Evolutionary conservation across 1,140 invertebrate species (phyloP).

Genomic region (Eueides isabella): DNA sequence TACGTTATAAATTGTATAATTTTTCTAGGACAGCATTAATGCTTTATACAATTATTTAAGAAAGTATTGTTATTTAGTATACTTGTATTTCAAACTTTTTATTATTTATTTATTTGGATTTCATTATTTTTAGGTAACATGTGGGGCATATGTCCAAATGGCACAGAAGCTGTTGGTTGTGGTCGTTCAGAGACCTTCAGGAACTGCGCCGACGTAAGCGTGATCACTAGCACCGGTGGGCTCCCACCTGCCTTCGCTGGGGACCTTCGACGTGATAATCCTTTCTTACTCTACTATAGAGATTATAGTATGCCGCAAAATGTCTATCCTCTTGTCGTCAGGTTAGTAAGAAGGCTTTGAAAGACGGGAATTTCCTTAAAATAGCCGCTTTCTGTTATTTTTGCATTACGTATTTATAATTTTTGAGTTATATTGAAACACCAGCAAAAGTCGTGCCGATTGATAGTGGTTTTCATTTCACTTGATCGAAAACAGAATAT

Average conservation of each 20-base stretch:
- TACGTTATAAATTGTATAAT: too few relatives aligned
- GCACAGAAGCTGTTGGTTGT: conserved; percentile 92
- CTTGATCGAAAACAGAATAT: neutral
- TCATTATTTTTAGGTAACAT: conserved; percentile 86
- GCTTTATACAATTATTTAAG: too few relatives aligned
- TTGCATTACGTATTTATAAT: conserved; percentile 16
- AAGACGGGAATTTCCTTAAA: neutral
- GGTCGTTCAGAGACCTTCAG: conserved; percentile 93
- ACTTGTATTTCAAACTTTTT: too few relatives aligned
- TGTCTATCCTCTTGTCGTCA: conserved; percentile 87
- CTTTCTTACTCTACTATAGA: conserved; percentile 89
- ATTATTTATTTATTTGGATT: neutral
- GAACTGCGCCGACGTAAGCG: conserved; percentile 93
- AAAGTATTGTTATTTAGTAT: too few relatives aligned
- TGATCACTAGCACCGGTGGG: conserved; percentile 89
- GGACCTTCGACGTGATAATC: conserved; percentile 84
- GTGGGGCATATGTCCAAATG: conserved; percentile 93
- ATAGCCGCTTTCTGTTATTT: conserved; percentile 3
- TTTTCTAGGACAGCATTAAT: too few relatives aligned
- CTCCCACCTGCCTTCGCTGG: conserved; percentile 85
- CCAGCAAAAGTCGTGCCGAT: neutral
- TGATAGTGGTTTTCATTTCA: neutral
- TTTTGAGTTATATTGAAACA: neutral
- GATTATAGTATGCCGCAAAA: conserved; percentile 84
- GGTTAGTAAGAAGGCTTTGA: conserved; percentile 75